phyloP scores from a whole-genome alignment of 2,113 vertebrate genomes.

The Brienomyrus longianalis region DNA sequence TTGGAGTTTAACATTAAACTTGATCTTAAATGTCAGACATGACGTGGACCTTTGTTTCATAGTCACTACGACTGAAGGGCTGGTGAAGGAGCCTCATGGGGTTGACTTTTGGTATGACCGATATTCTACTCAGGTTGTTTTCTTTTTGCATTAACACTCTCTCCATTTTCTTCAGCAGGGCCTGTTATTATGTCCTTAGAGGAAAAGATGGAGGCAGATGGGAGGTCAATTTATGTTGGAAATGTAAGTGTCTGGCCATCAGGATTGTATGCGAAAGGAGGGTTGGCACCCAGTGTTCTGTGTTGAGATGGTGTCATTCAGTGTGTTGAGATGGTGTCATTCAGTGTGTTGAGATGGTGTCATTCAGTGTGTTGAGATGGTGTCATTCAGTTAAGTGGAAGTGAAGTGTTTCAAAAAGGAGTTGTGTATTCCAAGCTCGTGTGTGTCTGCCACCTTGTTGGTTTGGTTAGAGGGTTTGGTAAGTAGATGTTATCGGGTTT shows the following conservation, averaged over 20 bases:
- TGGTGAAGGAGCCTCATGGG: not conserved
- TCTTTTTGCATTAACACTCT: not conserved
- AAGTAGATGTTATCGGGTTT: not conserved
- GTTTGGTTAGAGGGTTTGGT: not conserved
- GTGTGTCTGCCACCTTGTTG: not conserved
- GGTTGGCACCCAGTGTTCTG: not conserved
- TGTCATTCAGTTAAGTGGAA: not conserved
- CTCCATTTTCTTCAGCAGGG: constrained; percentile 61
- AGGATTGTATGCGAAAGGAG: not conserved
- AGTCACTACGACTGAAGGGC: not conserved
- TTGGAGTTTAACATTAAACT: not conserved
- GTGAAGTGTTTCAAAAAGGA: not conserved
- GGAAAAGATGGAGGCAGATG: constrained; percentile 89
- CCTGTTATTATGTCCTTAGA: constrained; percentile 91
- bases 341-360: not conserved
- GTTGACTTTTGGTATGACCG: not conserved
- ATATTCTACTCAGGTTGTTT: not conserved
- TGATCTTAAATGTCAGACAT: not conserved
- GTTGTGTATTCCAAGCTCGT: not conserved
- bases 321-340: too few relatives aligned
- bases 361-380: too few relatives aligned
- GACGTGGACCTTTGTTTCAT: not conserved
- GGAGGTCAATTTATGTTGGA: constrained; percentile 84
- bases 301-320: not conserved
- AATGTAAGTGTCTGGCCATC: constrained; percentile 63